phyloP scores from a whole-genome alignment of 2,797 vertebrate genomes.

The Ptychadena robeensis region DNA sequence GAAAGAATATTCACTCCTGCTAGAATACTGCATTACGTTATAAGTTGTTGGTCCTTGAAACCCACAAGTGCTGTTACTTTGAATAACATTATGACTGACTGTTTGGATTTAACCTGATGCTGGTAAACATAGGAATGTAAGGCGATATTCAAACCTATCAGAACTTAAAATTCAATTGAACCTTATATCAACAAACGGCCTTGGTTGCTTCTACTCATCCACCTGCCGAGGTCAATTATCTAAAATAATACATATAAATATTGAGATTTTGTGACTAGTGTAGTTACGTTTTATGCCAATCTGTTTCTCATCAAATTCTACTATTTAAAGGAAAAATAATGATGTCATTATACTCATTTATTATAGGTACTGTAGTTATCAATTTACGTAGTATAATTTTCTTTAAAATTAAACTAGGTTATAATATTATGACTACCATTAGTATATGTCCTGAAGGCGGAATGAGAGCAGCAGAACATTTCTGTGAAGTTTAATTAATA shows the following conservation, averaged over 20 bases:
- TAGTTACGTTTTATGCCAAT: too few relatives aligned
- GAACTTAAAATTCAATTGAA: not conserved
- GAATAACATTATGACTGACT: not conserved
- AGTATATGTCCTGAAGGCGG: too few relatives aligned
- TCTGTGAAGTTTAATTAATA: too few relatives aligned
- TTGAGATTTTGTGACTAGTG: not conserved
- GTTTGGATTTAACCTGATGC: not conserved
- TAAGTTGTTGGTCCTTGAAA: not conserved
- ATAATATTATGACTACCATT: too few relatives aligned
- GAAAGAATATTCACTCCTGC: not conserved
- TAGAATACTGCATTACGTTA: not conserved
- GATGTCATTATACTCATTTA: too few relatives aligned
- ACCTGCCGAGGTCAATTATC: too few relatives aligned
- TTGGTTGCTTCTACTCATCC: too few relatives aligned
- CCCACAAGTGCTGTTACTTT: too few relatives aligned
- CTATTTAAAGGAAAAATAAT: not conserved
- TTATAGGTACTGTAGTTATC: not conserved
- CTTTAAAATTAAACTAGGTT: not conserved
- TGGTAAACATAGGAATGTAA: too few relatives aligned
- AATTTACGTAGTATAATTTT: not conserved
- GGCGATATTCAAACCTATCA: not conserved
- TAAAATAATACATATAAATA: not conserved
- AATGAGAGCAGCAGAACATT: too few relatives aligned
- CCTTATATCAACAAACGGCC: too few relatives aligned
- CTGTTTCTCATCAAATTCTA: too few relatives aligned